Evolutionary conservation across 2,797 vertebrate species (phyloP), one percentile per base, ranked within the genome.

Genomic region (Propithecus perrieri): DNA sequence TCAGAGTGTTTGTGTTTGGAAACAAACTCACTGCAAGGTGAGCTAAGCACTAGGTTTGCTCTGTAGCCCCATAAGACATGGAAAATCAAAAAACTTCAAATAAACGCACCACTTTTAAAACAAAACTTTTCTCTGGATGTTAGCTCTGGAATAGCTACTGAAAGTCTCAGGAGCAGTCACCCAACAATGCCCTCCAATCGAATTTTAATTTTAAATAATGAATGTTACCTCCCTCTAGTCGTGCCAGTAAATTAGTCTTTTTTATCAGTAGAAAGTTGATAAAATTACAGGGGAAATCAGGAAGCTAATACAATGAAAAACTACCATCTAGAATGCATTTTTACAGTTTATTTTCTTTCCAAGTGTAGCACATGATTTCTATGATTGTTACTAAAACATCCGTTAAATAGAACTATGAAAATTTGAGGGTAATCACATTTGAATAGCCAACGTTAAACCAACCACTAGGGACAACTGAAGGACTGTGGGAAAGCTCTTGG

Each of bases 361-460:
- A 61, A 78, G 50, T 65, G 48, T 57, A 84, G 41, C 30, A 18
- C 79, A 89, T 46, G n/a, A 78, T 94, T 95, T 95, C 85, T 89
- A 41, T 78, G 69, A 81, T 85, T 85, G 59, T 95, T 84, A 94
- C 43, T 93, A 95, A 95, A 85, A 46, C 89, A 71, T 74, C 63
- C 57, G 22, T 90, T 96, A 94, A 89, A 80, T 63, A 63, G 61
- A 87, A 89, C 89, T 87, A 89, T 83, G 93, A 93, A 96, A 95
- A 97, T 95, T 20, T 94, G 91, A 96, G 89, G 65, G 50, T 63
- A 74, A 80, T 91, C 89, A 43, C 17, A 96, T 97, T 96, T 97
- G 97, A 96, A 94, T 96, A 97, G 80, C 59, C 61, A 91, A 97
- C 95, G 93, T 83, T 92, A 94, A 96, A 90, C 75, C 84, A 96